Evolutionary conservation across 1,140 invertebrate species (phyloP), one percentile per base, ranked within the genome.

Genomic region (Trigoniulus corallinus): DNA sequence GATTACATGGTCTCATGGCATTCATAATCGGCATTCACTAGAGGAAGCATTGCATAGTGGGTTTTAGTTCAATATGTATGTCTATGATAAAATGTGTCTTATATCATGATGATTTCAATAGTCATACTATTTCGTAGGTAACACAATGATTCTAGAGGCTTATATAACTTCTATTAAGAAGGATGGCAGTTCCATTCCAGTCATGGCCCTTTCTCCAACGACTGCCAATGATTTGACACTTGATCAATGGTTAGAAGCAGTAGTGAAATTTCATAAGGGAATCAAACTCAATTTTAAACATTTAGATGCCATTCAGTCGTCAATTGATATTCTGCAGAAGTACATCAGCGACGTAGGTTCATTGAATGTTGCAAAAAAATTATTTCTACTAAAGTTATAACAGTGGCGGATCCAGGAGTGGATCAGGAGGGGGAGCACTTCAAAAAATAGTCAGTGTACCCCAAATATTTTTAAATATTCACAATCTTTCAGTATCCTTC

Each of bases 241-340:
- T 1, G 70, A 79, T 4, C 70, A 78, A 2, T 93, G 89, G 66
- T 59, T 94, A 1, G 54, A 66, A 7, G 64, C 66, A 18, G 75
- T 82, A 4, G 61, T 72, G 1, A 77, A 59, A 52, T 52, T 62
- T 58, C 56, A 62, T 64, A 81, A 81, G 59, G 88, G 87, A 1
- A 76, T 91, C 1, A 93, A 93, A 63, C 67, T 94, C 1, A 85
- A 93, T 62, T 91, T 95, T 58, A 92, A 92, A 64, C 74, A 74
- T 0, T 79, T 80, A 22, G 79, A 84, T 48, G 82, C 81, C 10
- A 83, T 88, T 54, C 72, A 80, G 48, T 69, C 70, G 3, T 7
- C 50, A 15, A 2, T 51, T 3, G 3, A 18, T 21, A 70, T 78
- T 48, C 56, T 85, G 1, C 62, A 72, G 34, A 61, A 64, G 15